Conservation (phyloP, 2,113 vertebrate genomes). For the Entomyzon cyanotis region DNA sequence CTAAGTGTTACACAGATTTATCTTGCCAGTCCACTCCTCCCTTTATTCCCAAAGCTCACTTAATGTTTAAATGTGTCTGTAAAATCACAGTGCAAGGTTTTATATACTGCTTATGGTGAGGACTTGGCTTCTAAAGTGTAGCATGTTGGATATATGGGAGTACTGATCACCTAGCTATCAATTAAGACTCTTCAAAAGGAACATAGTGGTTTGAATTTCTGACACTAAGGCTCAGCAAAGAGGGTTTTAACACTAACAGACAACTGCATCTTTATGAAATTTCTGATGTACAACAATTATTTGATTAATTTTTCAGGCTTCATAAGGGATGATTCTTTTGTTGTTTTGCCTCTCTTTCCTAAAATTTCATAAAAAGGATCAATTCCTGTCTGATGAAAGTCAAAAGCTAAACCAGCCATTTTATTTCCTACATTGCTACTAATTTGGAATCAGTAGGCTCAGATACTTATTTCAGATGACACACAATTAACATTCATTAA, state of each 20-base stretch:
- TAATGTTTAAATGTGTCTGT: background rate
- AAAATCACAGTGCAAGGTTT: background rate
- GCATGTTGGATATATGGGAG: background rate
- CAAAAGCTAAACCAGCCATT: background rate
- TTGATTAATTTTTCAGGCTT: background rate
- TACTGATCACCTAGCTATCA: accelerated
- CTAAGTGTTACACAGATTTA: background rate
- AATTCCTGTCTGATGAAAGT: background rate
- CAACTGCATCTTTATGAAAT: background rate
- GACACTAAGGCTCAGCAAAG: background rate
- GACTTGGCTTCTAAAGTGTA: background rate
- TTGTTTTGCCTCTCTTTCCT: background rate
- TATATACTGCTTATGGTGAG: background rate
- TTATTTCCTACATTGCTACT: background rate
- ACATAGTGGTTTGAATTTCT: background rate
- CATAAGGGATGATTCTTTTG: background rate
- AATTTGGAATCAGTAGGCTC: background rate
- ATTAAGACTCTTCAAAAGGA: background rate
- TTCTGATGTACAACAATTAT: background rate
- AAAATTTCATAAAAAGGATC: background rate
- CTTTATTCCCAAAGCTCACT: background rate
- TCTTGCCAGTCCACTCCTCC: background rate
- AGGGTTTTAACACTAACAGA: background rate
- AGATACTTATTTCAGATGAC: background rate
- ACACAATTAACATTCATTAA: background rate